Conservation (phyloP, 2,888 invertebrate species). For the Andrena trimmerana region DNA sequence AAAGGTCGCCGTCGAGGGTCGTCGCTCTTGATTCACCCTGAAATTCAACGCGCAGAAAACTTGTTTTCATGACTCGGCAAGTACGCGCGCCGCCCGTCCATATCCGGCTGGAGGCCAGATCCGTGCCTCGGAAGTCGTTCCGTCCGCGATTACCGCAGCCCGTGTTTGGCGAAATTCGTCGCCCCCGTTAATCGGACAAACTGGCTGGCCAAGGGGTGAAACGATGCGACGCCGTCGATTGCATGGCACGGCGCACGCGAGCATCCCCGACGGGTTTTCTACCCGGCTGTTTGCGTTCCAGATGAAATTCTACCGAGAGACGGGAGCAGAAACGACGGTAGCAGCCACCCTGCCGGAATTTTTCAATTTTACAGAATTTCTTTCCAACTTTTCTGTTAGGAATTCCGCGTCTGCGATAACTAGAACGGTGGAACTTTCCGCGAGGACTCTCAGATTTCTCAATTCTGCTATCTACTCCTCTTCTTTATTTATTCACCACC, state of each 20-base stretch:
- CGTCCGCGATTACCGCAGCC: conserved; percentile 9
- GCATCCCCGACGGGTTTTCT: neutral
- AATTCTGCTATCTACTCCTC: too few species aligned
- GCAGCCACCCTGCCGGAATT: conserved; percentile 5
- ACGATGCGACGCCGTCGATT: conserved; percentile 19
- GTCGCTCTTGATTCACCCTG: conserved; percentile 59
- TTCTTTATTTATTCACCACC: too few species aligned
- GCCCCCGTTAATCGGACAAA: conserved; percentile 7
- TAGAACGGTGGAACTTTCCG: neutral
- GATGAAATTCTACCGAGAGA: conserved; percentile 12
- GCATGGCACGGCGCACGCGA: neutral
- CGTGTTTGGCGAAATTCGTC: conserved; percentile 13
- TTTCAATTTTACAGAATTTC: neutral
- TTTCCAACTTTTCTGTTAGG: neutral
- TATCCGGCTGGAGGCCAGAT: conserved; percentile 21
- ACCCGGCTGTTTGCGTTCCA: conserved; percentile 6
- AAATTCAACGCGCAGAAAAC: conserved; percentile 56
- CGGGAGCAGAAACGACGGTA: too few species aligned
- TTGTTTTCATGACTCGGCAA: conserved; percentile 50
- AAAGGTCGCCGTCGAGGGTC: conserved; percentile 67
- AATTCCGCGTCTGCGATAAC: neutral
- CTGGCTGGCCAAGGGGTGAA: conserved; percentile 6
- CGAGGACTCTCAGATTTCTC: too few species aligned
- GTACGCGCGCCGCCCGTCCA: conserved; percentile 1
- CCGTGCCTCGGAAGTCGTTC: conserved; percentile 28